Base-by-base conservation (phyloP, 1,140 invertebrate genomes). In the Eciton burchellii region DNA sequence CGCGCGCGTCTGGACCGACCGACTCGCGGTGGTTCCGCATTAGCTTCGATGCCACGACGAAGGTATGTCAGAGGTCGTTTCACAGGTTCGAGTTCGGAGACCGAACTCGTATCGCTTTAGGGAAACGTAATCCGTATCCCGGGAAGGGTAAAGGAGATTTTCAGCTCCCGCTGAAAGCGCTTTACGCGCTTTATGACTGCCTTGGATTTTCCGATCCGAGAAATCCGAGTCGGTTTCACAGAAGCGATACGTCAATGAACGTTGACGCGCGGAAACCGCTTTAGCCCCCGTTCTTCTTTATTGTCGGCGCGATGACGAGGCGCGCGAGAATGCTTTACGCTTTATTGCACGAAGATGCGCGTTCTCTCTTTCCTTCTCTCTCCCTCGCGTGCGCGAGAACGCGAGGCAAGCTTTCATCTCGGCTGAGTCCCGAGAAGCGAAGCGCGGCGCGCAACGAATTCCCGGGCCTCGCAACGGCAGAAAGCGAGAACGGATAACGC, bases 11-110 rank as follows among this genome's bases (percentile, higher is more conserved):
- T 76, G 26, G 79, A 82, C 45, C 14, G 54, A 63, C 11, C 57
- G 49, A 56, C 79, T 60, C 29, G 57, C 29, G 70, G 49, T 24
- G 14, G 60, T 81, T 72, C 76, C 82, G 73, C 82, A 52, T 62
- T 73, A 41, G 41, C 70, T 71, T 68, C 70, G 26, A 62, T 70
- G 14, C 47, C 19, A 3, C 26, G 59, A 49, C 6, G 6, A n/a
- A n/a, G n/a, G n/a, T n/a, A n/a, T n/a, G n/a, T n/a, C n/a, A n/a
- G n/a, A n/a, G n/a, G n/a, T n/a, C n/a, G n/a, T n/a, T n/a, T n/a
- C n/a, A n/a, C n/a, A n/a, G n/a, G n/a, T n/a, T n/a, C n/a, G n/a
- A n/a, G n/a, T n/a, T n/a, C n/a, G n/a, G n/a, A n/a, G n/a, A n/a
- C n/a, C n/a, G n/a, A n/a, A n/a, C n/a, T n/a, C n/a, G n/a, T n/a